Percentiles rank a stretch among this genome's conserved stretches.
These are phyloP conservation scores for Nephotettix cincticeps DNA, from an alignment of 1,140 invertebrate species.

Conservation along the genomic window DNA sequence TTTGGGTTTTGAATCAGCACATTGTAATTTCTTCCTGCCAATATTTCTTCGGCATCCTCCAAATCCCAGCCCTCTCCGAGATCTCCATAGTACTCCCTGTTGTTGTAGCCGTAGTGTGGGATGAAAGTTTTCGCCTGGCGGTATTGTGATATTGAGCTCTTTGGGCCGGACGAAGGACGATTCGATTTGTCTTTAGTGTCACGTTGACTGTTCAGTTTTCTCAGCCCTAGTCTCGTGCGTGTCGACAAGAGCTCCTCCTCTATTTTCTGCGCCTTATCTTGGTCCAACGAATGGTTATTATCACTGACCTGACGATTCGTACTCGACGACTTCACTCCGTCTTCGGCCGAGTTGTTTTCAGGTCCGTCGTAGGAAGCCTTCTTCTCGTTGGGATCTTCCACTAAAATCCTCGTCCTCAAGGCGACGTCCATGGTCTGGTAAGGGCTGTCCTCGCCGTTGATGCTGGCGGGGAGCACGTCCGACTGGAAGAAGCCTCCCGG, in stretches of 20 bases:
- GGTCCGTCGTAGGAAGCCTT: not conserved
- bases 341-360: not conserved
- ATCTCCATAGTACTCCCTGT: not conserved
- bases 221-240: not conserved
- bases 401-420: not conserved
- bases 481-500: not conserved
- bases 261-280: not conserved
- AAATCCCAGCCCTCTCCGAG: constrained; percentile 1
- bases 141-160: not conserved
- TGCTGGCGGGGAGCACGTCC: not conserved
- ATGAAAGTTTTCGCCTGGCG: not conserved
- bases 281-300: not conserved
- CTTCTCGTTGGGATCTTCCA: constrained; percentile 15
- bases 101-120: not conserved
- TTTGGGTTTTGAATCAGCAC: not conserved
- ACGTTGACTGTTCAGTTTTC: not conserved
- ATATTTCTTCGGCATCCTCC: not conserved
- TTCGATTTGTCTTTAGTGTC: not conserved
- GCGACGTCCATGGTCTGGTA: constrained; percentile 1
- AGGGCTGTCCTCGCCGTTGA: not conserved
- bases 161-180: not conserved
- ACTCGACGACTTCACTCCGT: not conserved
- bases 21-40: not conserved
- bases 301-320: not conserved
- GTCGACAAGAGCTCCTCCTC: not conserved